Evolutionary conservation across 2,888 invertebrate genomes (phyloP).

Genomic region (Caenorhabditis sp.): DNA sequence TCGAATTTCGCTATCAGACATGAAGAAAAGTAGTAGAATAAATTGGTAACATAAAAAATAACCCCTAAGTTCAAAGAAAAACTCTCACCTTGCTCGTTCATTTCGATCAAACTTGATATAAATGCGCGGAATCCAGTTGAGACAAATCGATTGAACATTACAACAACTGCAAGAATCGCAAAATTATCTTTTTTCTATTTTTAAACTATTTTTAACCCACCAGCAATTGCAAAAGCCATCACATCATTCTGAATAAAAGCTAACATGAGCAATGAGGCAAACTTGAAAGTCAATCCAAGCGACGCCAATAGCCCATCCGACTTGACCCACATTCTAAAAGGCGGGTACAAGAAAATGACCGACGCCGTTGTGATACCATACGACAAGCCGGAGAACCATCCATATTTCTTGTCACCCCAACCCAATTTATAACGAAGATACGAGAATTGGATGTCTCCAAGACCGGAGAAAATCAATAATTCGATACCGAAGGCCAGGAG

Average conservation of each 20-base stretch:
- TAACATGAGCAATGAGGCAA: constrained; percentile 66
- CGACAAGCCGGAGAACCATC: constrained; percentile 64
- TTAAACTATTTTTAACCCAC: constrained; percentile 17
- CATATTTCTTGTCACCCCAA: constrained; percentile 67
- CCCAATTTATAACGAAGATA: constrained; percentile 60
- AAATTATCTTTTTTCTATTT: too few species aligned
- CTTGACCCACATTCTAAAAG: constrained; percentile 52
- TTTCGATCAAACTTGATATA: constrained; percentile 67
- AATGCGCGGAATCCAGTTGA: constrained; percentile 71
- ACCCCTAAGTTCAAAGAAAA: not conserved
- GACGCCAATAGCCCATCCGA: constrained; percentile 70
- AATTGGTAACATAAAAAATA: too few species aligned
- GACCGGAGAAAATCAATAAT: constrained; percentile 53
- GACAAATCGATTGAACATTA: constrained; percentile 71
- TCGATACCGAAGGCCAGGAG: constrained; percentile 61
- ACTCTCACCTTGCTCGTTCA: constrained; percentile 71
- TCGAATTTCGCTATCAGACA: too few species aligned
- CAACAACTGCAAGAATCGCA: constrained; percentile 62
- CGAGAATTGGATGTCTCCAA: constrained; percentile 63
- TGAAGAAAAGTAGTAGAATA: too few species aligned
- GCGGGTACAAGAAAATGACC: constrained; percentile 60
- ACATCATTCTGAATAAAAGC: constrained; percentile 61
- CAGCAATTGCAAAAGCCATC: constrained; percentile 47
- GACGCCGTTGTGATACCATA: constrained; percentile 59
- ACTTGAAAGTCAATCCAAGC: constrained; percentile 70